Evolutionary conservation across 2,888 invertebrate genomes (phyloP), one percentile per base, ranked within the genome.

Genomic region (Andrena bucephala): DNA sequence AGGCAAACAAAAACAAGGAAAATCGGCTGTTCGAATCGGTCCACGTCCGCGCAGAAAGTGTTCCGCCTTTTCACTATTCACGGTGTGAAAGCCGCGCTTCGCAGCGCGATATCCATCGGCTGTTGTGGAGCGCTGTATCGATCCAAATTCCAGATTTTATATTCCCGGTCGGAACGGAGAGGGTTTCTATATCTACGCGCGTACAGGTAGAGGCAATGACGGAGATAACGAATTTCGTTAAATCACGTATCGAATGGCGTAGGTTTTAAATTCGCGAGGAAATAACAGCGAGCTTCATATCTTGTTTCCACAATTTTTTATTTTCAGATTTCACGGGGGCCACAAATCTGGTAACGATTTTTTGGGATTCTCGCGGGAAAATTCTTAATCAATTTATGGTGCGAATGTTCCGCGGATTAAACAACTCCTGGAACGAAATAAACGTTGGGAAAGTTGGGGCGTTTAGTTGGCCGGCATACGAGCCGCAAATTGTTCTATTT

Each of bases 91-190:
- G 70, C n/a, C 10, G 60, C 75, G 69, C 71, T 74, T 81, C 77
- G 57, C 68, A 72, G 74, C 68, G 52, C 77, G 76, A 86, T 88
- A 86, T 85, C 83, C 80, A 84, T 88, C 81, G 84, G 83, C 71
- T 77, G 80, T 87, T 85, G 86, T 77, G 71, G 82, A 86, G 87
- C 74, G 89, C 89, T 88, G 81, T 90, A 91, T 92, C 90, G 90
- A 92, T 92, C 90, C 89, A 80, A 89, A 91, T 90, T 87, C 87
- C 85, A 80, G 86, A 88, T 90, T 87, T 87, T 83, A 84, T 85
- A 74, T 85, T 85, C 84, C 79, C 73, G 63, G 75, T 73, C 36
- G 77, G 80, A 52, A 77, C 69, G 54, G 24, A 1, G 42, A 76
- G 73, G 27, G 69, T 50, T 76, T 59, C 68, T 70, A 48, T 67